Evolutionary conservation across 1,140 invertebrate genomes (phyloP).

Genomic region (Pseudomyrmex gracilis): DNA sequence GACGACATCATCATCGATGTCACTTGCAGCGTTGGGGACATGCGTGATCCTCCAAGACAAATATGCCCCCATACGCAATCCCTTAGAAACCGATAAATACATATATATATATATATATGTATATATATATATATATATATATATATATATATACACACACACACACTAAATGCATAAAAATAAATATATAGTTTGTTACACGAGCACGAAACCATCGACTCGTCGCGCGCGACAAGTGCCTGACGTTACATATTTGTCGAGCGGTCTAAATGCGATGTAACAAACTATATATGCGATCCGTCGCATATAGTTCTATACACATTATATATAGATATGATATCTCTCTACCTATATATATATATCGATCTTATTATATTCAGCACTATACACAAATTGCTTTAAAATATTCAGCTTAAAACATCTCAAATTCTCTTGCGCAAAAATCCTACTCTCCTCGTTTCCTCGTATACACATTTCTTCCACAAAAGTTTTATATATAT

Average conservation of each 20-base stretch:
- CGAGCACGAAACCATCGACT: conserved; percentile 10
- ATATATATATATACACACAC: conserved; percentile 68
- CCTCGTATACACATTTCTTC: background rate
- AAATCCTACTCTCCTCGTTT: conserved; percentile 11
- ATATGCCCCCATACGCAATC: conserved; percentile 74
- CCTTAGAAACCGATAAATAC: conserved; percentile 76
- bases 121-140: no score
- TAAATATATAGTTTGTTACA: conserved; percentile 73
- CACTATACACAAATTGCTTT: conserved; percentile 74
- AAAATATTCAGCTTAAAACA: conserved; percentile 76
- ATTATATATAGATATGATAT: conserved; percentile 54
- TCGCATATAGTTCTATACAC: conserved; percentile 71
- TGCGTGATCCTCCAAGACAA: conserved; percentile 79
- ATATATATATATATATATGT: conserved; percentile 56
- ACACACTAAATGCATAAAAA: conserved; percentile 68
- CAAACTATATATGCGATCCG: conserved; percentile 63
- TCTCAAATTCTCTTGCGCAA: conserved; percentile 68
- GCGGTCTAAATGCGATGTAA: conserved; percentile 36
- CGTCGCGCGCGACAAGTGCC: conserved; percentile 26
- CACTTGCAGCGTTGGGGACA: conserved; percentile 43
- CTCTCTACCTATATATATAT: conserved; percentile 69
- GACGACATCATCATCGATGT: conserved; percentile 18
- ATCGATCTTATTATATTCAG: conserved; percentile 74
- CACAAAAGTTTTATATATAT: conserved; percentile 52
- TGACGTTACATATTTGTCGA: background rate